Evolutionary conservation across 2,888 invertebrate species (phyloP).

Genomic region (Zygaena filipendulae): DNA sequence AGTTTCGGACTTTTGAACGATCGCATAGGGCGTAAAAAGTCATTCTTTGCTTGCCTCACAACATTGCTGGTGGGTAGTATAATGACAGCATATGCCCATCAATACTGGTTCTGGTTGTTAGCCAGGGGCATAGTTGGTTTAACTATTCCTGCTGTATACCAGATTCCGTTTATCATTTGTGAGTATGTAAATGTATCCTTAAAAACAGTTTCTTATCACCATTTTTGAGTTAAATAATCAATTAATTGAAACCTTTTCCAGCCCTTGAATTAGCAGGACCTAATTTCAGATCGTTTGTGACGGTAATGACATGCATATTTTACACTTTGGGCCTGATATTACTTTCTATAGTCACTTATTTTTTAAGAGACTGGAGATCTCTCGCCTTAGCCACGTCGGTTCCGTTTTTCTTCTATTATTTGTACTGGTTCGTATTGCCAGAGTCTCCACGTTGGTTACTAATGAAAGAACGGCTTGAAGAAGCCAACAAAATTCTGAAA

Average conservation of each 20-base stretch:
- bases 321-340: constrained; percentile 89
- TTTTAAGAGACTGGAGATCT: constrained; percentile 85
- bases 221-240: neutral
- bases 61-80: constrained; percentile 84
- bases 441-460: constrained; percentile 94
- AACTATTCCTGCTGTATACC: constrained; percentile 92
- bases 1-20: constrained; percentile 89
- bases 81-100: constrained; percentile 79
- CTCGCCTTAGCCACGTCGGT: constrained; percentile 84
- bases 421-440: constrained; percentile 88
- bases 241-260: constrained; percentile 40
- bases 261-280: constrained; percentile 93
- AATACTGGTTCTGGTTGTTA: constrained; percentile 86
- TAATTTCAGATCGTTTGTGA: constrained; percentile 90
- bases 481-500: constrained; percentile 83
- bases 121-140: constrained; percentile 87
- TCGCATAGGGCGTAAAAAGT: constrained; percentile 84
- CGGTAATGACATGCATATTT: constrained; percentile 91
- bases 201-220: too few species aligned
- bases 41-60: constrained; percentile 87
- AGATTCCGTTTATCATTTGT: constrained; percentile 96
- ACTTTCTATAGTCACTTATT: constrained; percentile 85
- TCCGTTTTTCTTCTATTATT: constrained; percentile 85
- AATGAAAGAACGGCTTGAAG: constrained; percentile 82
- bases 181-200: constrained; percentile 57